Conservation (phyloP, 2,888 invertebrate species). For the Habrosyne pyritoides region DNA sequence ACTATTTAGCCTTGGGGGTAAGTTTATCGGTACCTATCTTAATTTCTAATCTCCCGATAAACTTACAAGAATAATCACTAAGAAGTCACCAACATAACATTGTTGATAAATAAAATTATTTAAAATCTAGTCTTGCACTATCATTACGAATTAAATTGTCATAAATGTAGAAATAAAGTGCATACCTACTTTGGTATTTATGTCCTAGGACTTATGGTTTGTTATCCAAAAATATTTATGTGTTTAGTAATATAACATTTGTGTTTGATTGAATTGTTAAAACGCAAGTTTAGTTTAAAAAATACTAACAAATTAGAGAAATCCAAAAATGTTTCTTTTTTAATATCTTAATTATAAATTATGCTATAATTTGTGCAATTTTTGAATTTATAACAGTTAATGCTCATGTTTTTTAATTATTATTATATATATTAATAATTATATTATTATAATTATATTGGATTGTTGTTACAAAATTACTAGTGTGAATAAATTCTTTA, state of each 20-base stretch:
- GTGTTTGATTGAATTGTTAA: neutral
- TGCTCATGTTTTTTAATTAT: constrained; percentile 2
- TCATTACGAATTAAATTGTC: neutral
- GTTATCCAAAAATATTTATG: neutral
- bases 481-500: too few relatives aligned
- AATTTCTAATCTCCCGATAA: too few relatives aligned
- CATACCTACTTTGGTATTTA: too few relatives aligned
- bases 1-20: too few relatives aligned
- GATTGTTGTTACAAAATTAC: too few relatives aligned
- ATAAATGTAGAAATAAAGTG: too few relatives aligned
- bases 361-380: neutral
- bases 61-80: constrained; percentile 13
- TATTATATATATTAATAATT: neutral
- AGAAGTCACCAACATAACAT: constrained; percentile 20
- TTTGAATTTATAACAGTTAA: neutral
- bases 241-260: neutral
- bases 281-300: neutral
- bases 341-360: neutral
- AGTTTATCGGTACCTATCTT: neutral
- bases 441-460: too few relatives aligned
- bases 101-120: constrained; percentile 24
- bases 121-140: constrained; percentile 36
- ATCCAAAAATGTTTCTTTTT: constrained; percentile 1
- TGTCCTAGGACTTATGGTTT: neutral
- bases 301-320: neutral